Percentiles rank a stretch among this genome's conserved stretches.
These are phyloP conservation scores for Ellobius talpinus DNA, from an alignment of 2,113 vertebrate species.

Conservation along the genomic window DNA sequence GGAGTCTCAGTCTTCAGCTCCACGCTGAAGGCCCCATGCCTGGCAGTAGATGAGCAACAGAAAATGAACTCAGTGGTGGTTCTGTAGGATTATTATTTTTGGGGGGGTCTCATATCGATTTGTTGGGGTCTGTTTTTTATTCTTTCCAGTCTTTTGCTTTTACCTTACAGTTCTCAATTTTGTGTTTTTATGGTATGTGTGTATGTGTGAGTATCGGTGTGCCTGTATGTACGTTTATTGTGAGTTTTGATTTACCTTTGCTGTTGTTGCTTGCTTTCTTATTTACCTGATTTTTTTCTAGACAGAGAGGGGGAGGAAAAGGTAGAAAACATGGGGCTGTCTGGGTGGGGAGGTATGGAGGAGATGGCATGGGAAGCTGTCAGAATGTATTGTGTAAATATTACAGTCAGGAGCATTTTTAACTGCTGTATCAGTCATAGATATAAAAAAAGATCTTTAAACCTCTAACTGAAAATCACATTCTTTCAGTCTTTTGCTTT, in stretches of 20 bases:
- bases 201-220: not conserved
- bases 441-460: not conserved
- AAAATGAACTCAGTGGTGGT: not conserved
- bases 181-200: not conserved
- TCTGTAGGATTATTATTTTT: not conserved
- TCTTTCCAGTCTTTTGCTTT: not conserved
- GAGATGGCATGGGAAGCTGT: not conserved
- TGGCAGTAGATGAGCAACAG: not conserved
- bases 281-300: not conserved
- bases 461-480: not conserved
- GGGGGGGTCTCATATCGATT: no score
- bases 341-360: not conserved
- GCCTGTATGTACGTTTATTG: not conserved
- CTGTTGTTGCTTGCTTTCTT: not conserved
- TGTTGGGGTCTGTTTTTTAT: not conserved
- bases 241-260: not conserved
- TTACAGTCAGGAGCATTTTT: slow-evolving; percentile 13
- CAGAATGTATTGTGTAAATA: not conserved
- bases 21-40: not conserved
- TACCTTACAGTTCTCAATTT: not conserved
- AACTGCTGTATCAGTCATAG: not conserved
- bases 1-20: not conserved
- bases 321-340: not conserved
- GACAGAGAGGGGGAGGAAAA: not conserved
- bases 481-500: slow-evolving; percentile 31